A percentile compares a stretch with the other conserved stretches of the same genome.
These are phyloP conservation scores for Beris morrisii DNA, from an alignment of 2,888 invertebrate species.

Conservation along the genomic window DNA sequence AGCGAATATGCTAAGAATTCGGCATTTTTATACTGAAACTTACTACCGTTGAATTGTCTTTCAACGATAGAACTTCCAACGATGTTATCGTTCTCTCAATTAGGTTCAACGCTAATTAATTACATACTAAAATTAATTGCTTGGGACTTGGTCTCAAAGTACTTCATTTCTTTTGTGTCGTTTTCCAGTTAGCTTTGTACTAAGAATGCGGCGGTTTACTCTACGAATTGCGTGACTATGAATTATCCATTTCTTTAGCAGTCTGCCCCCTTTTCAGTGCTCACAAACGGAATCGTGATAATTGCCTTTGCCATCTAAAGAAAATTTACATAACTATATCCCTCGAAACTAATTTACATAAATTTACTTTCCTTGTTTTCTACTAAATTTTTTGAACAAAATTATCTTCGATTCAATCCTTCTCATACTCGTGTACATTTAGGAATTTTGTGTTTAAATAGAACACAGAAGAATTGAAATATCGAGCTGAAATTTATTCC, in stretches of 20 bases:
- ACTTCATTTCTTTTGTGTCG: background rate
- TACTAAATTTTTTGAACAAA: no score
- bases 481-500: no score
- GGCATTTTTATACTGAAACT: no score
- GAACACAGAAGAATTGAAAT: no score
- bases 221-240: background rate
- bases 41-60: no score
- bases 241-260: background rate
- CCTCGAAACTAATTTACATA: background rate
- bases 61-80: slow-evolving; percentile 10
- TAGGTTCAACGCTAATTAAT: slow-evolving; percentile 25
- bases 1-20: no score
- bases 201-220: background rate
- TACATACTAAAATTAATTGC: slow-evolving; percentile 17
- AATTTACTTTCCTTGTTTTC: background rate
- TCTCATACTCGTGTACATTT: no score
- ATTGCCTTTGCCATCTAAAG: background rate
- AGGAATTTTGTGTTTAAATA: no score
- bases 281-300: background rate
- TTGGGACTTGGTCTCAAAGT: background rate
- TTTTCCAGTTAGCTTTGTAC: background rate
- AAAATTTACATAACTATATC: background rate
- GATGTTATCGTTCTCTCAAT: slow-evolving; percentile 23
- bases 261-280: background rate
- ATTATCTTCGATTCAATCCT: no score